Evolutionary conservation across 2,888 invertebrate genomes (phyloP), one percentile per base, ranked within the genome.

Genomic region (Dascillus cervinus): DNA sequence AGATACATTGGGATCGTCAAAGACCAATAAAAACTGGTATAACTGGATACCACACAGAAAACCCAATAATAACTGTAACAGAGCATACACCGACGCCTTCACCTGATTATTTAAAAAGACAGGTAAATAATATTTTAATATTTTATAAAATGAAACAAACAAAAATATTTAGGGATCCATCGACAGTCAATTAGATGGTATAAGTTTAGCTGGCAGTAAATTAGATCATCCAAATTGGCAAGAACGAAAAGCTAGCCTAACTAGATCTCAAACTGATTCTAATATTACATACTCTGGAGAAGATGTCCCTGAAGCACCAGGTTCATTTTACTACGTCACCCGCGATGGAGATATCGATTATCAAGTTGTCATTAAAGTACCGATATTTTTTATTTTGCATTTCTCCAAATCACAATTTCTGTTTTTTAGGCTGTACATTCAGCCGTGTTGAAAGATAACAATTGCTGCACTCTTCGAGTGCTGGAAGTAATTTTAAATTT

Each of bases 41-140:
- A 1, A 55, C 64, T 3, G 44, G 65, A 26, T 76, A 75, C 50
- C 80, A 82, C 43, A 81, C 84, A 38, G 79, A 86, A 31, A 91
- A 91, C 65, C 96, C 96, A 1, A 95, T 95, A 30, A 96, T 96
- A 35, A 95, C 94, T 1, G 92, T 96, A 4, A 96, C 96, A 1
- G 92, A 95, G 57, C 94, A 95, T 56, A 92, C 92, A 1, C 94
- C 94, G 0, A 81, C 86, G 3, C 89, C 90, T 1, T 90, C 90
- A 1, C 90, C 90, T 0, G 90, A 91, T 60, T 88, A 82, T 55
- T 71, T 87, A 45, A 79, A 81, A 55, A 71, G 85, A 69, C 88
- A 81, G 67, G 82, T 82, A 67, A 60, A 51, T 9, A 13, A 13
- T 29, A 17, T 19, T 20, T 14, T 20, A 17, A 8, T 17, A 17